Percentiles rank a stretch among this genome's conserved stretches.
Conservation (phyloP, 2,888 invertebrate genomes). For the Steromphala cineraria region DNA sequence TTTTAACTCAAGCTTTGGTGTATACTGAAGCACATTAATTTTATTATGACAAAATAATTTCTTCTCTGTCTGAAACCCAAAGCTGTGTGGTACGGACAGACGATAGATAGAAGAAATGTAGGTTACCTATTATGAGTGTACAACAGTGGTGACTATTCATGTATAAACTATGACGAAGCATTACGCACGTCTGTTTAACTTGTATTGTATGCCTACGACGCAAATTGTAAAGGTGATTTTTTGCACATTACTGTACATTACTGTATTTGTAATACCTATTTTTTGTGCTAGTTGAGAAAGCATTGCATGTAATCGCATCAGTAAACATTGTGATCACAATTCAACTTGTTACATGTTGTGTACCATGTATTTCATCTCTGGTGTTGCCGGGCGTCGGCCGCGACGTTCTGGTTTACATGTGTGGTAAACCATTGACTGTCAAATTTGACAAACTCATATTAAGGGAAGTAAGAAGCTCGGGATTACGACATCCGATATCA, state of each 20-base stretch:
- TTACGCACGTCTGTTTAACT: constrained; percentile 8
- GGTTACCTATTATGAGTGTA: constrained; percentile 12
- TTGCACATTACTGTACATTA: constrained; percentile 18
- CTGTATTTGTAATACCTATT: constrained; percentile 13
- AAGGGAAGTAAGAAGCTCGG: background rate
- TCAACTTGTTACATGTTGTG: constrained; percentile 18
- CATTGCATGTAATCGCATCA: constrained; percentile 16
- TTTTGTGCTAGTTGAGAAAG: constrained; percentile 3
- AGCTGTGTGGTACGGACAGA: background rate
- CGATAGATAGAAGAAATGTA: constrained; percentile 11
- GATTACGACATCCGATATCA: background rate
- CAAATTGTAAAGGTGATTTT: constrained; percentile 19
- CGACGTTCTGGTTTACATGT: background rate
- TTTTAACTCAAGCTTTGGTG: background rate
- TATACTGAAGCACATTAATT: background rate
- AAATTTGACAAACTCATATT: background rate
- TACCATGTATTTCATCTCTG: constrained; percentile 7
- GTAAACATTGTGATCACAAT: constrained; percentile 20
- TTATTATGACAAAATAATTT: constrained; percentile 13
- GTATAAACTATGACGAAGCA: constrained; percentile 12
- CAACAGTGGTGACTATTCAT: background rate
- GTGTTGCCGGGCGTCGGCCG: background rate
- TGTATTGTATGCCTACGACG: constrained; percentile 17
- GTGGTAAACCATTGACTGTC: background rate
- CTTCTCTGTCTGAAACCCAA: background rate